Percentiles rank a stretch among this genome's conserved stretches.
These are phyloP conservation scores for Neopelma chrysocephalum DNA, from an alignment of 2,797 vertebrate species.

Conservation along the genomic window DNA sequence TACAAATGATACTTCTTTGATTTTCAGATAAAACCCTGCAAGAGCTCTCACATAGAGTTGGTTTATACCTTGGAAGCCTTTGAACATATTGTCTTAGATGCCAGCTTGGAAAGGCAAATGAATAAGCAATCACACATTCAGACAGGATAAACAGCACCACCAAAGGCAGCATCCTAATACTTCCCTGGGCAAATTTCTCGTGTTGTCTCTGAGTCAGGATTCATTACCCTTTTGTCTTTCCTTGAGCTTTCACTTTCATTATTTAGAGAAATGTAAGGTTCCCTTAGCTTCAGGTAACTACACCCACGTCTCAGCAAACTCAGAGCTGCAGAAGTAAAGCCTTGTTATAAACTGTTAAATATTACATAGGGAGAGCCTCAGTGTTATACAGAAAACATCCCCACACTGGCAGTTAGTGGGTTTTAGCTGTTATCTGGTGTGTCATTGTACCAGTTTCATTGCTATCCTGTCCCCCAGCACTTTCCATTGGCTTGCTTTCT, in stretches of 20 bases:
- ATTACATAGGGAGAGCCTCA: background rate
- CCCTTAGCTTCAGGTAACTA: background rate
- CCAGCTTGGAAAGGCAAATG: slow-evolving; percentile 12
- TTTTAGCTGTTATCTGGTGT: background rate
- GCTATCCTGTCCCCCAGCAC: background rate
- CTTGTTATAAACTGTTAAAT: background rate
- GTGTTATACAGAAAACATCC: background rate
- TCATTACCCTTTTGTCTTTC: background rate
- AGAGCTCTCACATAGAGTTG: background rate
- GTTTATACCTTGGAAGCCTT: background rate
- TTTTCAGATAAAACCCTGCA: background rate
- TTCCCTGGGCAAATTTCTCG: background rate
- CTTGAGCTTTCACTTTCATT: background rate
- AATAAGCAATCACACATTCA: background rate
- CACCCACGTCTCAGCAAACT: background rate
- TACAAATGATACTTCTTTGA: background rate
- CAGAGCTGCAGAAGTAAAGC: background rate
- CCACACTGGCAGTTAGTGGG: background rate
- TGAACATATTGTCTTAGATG: background rate
- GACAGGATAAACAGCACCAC: background rate
- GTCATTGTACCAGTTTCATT: background rate
- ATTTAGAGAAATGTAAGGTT: background rate
- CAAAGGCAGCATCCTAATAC: background rate
- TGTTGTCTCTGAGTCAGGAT: background rate
- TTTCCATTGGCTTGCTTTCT: background rate